Percentiles rank a stretch among this genome's conserved stretches.
These are phyloP conservation scores for Pristionchus entomophagus DNA, from an alignment of 2,888 invertebrate species.

Conservation along the genomic window DNA sequence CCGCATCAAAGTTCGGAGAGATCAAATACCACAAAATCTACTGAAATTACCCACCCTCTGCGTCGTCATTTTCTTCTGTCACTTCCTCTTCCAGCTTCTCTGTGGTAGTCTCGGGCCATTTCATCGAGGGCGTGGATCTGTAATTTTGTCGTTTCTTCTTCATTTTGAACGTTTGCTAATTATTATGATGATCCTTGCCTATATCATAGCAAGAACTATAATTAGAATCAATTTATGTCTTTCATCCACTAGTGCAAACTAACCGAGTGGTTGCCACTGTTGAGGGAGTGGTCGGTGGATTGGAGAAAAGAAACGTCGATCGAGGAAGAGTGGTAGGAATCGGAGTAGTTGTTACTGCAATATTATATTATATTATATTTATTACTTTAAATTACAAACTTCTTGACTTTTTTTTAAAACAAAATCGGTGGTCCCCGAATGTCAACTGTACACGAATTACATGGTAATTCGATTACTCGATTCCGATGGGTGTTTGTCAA, in stretches of 20 bases:
- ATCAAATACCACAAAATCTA: too few relatives aligned
- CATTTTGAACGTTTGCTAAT: background rate
- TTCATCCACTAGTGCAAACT: background rate
- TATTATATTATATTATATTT: background rate
- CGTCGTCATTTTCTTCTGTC: background rate
- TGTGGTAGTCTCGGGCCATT: conserved; percentile 39
- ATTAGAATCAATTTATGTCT: too few relatives aligned
- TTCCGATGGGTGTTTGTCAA: background rate
- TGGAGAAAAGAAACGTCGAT: conserved; percentile 26
- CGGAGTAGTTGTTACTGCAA: background rate
- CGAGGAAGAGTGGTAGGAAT: background rate
- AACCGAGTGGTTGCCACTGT: background rate
- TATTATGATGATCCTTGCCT: too few relatives aligned
- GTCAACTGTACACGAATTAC: background rate
- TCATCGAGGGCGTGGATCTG: conserved; percentile 26
- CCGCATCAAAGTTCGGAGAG: too few relatives aligned
- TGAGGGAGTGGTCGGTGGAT: conserved; percentile 21
- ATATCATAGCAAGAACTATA: too few relatives aligned
- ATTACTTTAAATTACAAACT: too few relatives aligned
- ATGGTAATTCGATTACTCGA: background rate
- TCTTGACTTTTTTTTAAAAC: background rate
- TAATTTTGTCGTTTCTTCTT: too few relatives aligned
- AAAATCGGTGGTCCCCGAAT: background rate
- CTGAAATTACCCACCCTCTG: background rate
- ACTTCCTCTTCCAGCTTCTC: background rate